Conservation (phyloP, 2,113 vertebrate species). For the Grus americana region DNA sequence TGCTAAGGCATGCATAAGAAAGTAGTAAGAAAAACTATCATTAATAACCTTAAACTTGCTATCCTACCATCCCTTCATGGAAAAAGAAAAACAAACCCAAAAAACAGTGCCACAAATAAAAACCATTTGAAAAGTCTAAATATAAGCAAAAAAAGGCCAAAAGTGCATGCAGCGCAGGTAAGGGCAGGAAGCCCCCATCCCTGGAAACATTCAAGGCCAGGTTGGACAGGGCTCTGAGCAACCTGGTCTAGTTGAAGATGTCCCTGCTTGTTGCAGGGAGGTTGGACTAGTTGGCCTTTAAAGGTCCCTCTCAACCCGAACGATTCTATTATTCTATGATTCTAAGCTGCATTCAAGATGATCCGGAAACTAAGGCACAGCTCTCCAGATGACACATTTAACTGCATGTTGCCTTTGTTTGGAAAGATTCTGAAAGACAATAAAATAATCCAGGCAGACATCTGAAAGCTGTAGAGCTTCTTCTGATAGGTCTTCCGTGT, state of each 20-base stretch:
- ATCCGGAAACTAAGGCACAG: background rate
- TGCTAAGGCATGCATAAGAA: background rate
- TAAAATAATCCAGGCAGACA: background rate
- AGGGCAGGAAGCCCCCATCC: background rate
- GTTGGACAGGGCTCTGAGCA: fast-evolving
- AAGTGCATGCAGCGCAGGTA: background rate
- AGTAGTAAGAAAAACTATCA: background rate
- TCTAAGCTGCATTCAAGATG: background rate
- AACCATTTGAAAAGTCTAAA: background rate
- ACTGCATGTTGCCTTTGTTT: background rate
- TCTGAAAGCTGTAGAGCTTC: background rate
- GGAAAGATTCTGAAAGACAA: background rate
- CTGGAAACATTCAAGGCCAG: background rate
- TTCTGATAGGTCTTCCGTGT: background rate
- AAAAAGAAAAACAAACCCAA: background rate
- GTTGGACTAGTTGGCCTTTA: background rate
- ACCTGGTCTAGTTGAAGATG: background rate
- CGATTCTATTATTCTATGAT: background rate
- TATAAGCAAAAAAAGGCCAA: background rate
- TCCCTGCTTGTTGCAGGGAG: background rate
- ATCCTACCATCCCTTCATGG: background rate
- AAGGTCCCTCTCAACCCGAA: background rate
- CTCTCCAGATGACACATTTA: background rate
- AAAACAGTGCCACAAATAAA: background rate
- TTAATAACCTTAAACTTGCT: background rate